Evolutionary conservation across 1,140 invertebrate species (phyloP), one percentile per base, ranked within the genome.

Genomic region (Drosophila bifasciata): DNA sequence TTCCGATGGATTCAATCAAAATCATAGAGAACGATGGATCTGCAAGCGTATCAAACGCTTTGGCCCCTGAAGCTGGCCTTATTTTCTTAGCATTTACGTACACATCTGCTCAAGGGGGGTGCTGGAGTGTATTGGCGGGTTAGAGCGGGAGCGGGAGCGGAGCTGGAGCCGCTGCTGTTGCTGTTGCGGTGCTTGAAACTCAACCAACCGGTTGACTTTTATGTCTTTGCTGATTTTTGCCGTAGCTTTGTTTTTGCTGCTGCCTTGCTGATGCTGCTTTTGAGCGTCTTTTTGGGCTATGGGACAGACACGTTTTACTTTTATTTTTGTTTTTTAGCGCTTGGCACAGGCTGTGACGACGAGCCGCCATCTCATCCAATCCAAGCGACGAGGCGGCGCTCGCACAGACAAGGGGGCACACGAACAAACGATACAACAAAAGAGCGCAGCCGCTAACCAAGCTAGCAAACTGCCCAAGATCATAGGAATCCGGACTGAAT

Each of bases 151-250:
- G 58, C 43, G 36, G 15, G 8, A 13, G 48, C 23, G 57, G 32
- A 56, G 55, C 25, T n/a, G 52, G 50, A 44, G 55, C 60, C 76
- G 52, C 55, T 61, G 61, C 41, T 79, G 68, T 36, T 50, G 36
- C 39, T 70, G 62, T 15, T 46, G 71, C 49, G 77, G 55, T 41
- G 71, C 53, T 75, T 53, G 64, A 81, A 88, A 86, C 73, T 60
- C 58, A 89, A 89, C 83, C 62, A 81, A 88, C 83, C 83, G 84
- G 83, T 88, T 89, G 67, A 89, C 60, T 89, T 86, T 88, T 72
- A 89, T 86, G 78, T 86, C 83, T 86, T 86, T 68, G 73, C 62
- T 36, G 32, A 36, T 36, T 36, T 36, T 36, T 11, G 32, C 32
- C 32, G 9, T 4, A 36, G 32, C 11, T 36, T 59, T 43, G n/a